A percentile compares a stretch with the other conserved stretches of the same genome.
These are phyloP conservation scores for Rhinatrema bivittatum DNA, from an alignment of 2,797 vertebrate species.

Conservation along the genomic window DNA sequence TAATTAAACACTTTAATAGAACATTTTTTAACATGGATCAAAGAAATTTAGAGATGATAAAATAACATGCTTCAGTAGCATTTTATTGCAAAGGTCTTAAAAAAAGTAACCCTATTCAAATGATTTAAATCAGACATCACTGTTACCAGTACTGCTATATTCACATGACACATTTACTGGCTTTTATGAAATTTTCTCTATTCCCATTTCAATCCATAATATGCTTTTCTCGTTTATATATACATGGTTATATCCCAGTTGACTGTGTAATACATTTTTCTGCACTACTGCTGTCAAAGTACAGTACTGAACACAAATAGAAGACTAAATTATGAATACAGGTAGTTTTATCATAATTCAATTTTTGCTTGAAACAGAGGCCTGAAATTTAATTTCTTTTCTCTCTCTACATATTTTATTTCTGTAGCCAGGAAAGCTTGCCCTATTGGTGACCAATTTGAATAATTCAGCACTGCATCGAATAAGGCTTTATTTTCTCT, in stretches of 20 bases:
- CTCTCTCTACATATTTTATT: conserved; percentile 20
- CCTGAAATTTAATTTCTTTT: conserved; percentile 36
- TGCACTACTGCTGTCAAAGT: conserved; percentile 12
- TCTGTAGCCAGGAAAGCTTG: conserved; percentile 9
- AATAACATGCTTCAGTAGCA: no score
- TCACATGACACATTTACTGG: conserved; percentile 12
- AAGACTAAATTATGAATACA: conserved; percentile 21
- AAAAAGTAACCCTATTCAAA: no score
- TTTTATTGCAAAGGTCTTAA: no score
- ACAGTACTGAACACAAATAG: conserved; percentile 23
- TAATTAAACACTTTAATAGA: no score
- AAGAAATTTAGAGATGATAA: no score
- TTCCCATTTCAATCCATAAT: conserved; percentile 26
- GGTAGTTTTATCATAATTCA: conserved; percentile 18
- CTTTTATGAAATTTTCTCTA: conserved; percentile 37
- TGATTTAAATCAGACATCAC: no score
- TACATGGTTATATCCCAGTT: conserved; percentile 11
- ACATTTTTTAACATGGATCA: no score
- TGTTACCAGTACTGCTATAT: no score
- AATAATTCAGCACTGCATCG: conserved; percentile 23
- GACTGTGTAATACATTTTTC: conserved; percentile 33
- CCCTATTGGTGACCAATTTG: conserved; percentile 21
- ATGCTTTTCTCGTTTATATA: conserved; percentile 15
- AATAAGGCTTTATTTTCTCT: conserved; percentile 16
- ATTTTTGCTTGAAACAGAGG: conserved; percentile 40